Evolutionary conservation across 2,888 invertebrate genomes (phyloP).

Genomic region (Lydus trimaculatus): DNA sequence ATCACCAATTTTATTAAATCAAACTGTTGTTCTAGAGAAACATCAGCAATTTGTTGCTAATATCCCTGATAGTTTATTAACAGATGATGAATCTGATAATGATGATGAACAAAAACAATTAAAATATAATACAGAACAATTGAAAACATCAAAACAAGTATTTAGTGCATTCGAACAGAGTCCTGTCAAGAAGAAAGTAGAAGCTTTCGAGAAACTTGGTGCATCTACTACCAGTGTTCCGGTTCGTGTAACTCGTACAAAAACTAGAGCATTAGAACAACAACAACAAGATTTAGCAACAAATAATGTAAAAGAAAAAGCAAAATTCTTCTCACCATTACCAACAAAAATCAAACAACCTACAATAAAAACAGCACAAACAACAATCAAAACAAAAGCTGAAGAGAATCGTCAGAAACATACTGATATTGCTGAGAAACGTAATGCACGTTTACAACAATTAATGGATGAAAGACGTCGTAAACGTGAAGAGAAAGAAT

Average conservation of each 20-base stretch:
- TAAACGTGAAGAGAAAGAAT: conserved; percentile 58
- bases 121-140: conserved; percentile 27
- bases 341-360: conserved; percentile 28
- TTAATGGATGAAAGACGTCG: conserved; percentile 66
- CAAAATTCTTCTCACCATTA: conserved; percentile 39
- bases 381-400: conserved; percentile 9
- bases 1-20: conserved; percentile 18
- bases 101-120: conserved; percentile 24
- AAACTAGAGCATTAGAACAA: conserved; percentile 52
- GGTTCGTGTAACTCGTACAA: conserved; percentile 56
- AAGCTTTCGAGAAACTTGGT: conserved; percentile 66
- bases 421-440: conserved; percentile 60
- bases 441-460: conserved; percentile 67
- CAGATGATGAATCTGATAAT: conserved; percentile 45
- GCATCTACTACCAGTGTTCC: conserved; percentile 39
- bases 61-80: conserved; percentile 35
- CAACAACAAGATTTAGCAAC: conserved; percentile 13
- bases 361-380: conserved; percentile 43
- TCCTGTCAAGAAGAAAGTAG: conserved; percentile 68
- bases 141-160: conserved; percentile 33
- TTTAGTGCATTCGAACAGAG: conserved; percentile 68
- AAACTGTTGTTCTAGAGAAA: conserved; percentile 39
- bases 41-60: neutral
- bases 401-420: conserved; percentile 40
- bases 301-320: conserved; percentile 36